Base-by-base conservation (phyloP, 2,888 invertebrate genomes). In the Synergus japonicus region DNA sequence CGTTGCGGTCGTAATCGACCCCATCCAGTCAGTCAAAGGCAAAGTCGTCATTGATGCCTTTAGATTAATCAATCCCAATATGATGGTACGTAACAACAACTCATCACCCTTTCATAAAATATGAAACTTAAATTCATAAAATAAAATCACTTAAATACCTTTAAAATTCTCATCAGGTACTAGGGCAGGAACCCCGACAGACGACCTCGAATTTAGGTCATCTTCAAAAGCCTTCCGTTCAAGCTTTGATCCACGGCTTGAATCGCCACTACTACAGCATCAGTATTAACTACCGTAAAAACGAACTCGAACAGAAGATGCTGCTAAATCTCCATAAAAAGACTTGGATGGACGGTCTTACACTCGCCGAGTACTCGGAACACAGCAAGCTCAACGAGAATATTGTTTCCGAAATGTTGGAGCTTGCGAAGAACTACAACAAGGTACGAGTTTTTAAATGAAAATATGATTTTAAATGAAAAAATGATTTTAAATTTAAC, bases 21-120 rank as follows among this genome's bases (percentile, higher is more conserved):
- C 99, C 13, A 99, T 99, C 90, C 99, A 99, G 91, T 98, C 98
- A 78, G 99, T 99, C 4, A 99, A 99, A 93, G 99, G 99, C 88
- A 97, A 99, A 95, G 98, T 99, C 67, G 99, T 99, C n/a, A 99
- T 99, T 89, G 99, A 99, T 94, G 99, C 99, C 83, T 99, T 99
- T 94, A 96, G 99, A 88, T 95, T 99, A 85, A 99, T 99, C 90
- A 99, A 99, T 93, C 99, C 99, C 13, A 99, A 99, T 92, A 98
- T 98, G 97, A 97, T 99, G 96, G 99, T 99, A 77, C 86, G 81
- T 83, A 69, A n/a, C 18, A 58, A 18, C 2, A 1, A 15, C 8
- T 58, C 9, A 58, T n/a, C 18, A 18, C 0, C 0, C 4, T 8
- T 12, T 66, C 22, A 49, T 13, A 15, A 64, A 67, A 18, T 22